Evolutionary conservation across 1,140 invertebrate species (phyloP).

Genomic region (Habropoda laboriosa): DNA sequence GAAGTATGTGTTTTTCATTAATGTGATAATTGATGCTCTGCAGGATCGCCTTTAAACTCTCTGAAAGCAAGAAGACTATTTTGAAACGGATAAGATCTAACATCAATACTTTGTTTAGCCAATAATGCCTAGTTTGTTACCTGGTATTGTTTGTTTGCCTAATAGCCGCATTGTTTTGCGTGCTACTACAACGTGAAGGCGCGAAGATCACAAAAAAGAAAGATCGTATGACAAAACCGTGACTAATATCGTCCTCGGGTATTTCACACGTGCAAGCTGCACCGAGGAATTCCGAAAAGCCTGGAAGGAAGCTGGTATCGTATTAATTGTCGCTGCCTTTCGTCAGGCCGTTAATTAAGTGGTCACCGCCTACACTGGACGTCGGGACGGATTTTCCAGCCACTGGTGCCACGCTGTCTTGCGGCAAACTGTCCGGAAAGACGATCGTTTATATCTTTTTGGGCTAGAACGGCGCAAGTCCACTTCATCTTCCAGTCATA

Average conservation of each 20-base stretch:
- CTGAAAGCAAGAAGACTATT: neutral
- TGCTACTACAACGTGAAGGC: neutral
- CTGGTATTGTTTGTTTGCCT: conserved; percentile 22
- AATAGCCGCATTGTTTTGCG: conserved; percentile 20
- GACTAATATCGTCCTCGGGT: conserved; percentile 13
- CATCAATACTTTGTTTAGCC: neutral
- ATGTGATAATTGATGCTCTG: neutral
- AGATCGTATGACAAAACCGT: conserved; percentile 14
- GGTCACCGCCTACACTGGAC: conserved; percentile 52
- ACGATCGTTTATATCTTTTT: neutral
- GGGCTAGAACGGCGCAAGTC: neutral
- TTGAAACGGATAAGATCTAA: neutral
- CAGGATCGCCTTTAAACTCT: neutral
- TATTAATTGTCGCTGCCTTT: conserved; percentile 67
- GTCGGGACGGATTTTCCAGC: conserved; percentile 40
- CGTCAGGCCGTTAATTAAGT: conserved; percentile 72
- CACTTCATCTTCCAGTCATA: too few relatives aligned
- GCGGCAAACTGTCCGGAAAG: conserved; percentile 27
- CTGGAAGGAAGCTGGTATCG: conserved; percentile 57
- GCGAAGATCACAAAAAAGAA: neutral
- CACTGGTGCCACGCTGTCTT: conserved; percentile 72
- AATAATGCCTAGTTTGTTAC: neutral
- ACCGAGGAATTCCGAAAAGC: neutral
- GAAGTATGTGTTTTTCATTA: neutral
- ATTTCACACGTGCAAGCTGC: conserved; percentile 39